Evolutionary conservation across 2,113 vertebrate genomes (phyloP).

Genomic region (Murina feae): DNA sequence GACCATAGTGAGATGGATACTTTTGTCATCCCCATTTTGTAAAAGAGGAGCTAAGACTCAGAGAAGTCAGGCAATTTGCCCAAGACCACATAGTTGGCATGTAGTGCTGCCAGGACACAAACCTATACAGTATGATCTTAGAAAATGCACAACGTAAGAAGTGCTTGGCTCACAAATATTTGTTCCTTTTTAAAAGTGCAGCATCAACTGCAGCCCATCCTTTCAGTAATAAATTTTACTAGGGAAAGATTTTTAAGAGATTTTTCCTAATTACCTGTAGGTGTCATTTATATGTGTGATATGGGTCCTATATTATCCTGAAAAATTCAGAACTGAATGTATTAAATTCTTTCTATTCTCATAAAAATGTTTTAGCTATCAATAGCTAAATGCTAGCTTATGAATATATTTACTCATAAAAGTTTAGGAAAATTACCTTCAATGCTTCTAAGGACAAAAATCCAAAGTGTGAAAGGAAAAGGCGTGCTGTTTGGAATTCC

Average conservation of each 20-base stretch:
- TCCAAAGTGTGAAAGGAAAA: slow-evolving; percentile 96
- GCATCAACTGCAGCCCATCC: background rate
- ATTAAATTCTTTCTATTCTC: slow-evolving; percentile 9
- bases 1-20: background rate
- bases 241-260: background rate
- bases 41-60: background rate
- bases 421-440: slow-evolving; percentile 85
- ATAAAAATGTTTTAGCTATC: slow-evolving; percentile 39
- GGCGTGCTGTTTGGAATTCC: slow-evolving; percentile 96
- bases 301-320: background rate
- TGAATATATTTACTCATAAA: slow-evolving; percentile 39
- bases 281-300: slow-evolving; percentile 15
- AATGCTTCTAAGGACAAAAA: slow-evolving; percentile 95
- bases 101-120: background rate
- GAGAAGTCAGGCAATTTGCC: background rate
- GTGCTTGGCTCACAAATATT: background rate
- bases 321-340: background rate
- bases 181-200: slow-evolving; percentile 1
- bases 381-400: background rate
- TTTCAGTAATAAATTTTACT: background rate
- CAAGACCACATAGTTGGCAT: background rate
- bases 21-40: background rate
- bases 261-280: slow-evolving; percentile 7
- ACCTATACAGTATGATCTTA: background rate
- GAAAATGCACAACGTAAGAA: background rate